These are phyloP conservation scores for Aegotheles bennettii DNA, from an alignment of 2,113 vertebrate genomes.

Conservation along the genomic window DNA sequence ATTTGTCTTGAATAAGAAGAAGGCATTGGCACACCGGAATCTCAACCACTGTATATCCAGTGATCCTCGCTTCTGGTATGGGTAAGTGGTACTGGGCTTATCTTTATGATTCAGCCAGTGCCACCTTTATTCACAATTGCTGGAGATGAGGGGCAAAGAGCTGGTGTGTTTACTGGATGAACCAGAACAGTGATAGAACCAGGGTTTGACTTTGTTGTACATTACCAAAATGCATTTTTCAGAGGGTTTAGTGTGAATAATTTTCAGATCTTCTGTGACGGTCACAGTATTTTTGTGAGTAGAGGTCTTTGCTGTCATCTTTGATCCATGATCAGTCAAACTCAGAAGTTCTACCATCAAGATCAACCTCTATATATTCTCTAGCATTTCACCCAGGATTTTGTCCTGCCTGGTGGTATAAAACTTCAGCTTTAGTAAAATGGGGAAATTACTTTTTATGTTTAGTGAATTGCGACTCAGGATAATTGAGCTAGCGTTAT, in stretches of 20 bases:
- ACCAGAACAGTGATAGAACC: background rate
- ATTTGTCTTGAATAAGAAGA: conserved; percentile 98
- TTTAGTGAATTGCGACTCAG: background rate
- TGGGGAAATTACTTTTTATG: background rate
- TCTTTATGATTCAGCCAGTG: background rate
- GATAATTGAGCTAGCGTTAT: background rate
- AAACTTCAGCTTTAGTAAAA: background rate
- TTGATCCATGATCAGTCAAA: background rate
- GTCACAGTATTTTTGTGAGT: background rate
- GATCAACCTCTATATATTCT: background rate
- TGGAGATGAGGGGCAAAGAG: background rate
- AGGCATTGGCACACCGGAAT: conserved; percentile 91
- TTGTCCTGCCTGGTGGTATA: fast-evolving
- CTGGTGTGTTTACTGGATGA: background rate
- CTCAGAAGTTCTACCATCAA: background rate
- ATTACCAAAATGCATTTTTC: background rate
- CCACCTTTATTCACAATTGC: background rate
- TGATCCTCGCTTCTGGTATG: conserved; percentile 95
- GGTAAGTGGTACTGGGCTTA: conserved; percentile 79
- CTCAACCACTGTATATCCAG: conserved; percentile 94
- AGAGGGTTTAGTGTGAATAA: background rate
- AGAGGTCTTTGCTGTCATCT: background rate
- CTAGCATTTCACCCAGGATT: background rate
- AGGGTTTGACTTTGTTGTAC: background rate
- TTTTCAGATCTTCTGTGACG: fast-evolving